Percentiles rank a stretch among this genome's conserved stretches.
Conservation (phyloP, 2,113 vertebrate genomes). For the Solea senegalensis region DNA sequence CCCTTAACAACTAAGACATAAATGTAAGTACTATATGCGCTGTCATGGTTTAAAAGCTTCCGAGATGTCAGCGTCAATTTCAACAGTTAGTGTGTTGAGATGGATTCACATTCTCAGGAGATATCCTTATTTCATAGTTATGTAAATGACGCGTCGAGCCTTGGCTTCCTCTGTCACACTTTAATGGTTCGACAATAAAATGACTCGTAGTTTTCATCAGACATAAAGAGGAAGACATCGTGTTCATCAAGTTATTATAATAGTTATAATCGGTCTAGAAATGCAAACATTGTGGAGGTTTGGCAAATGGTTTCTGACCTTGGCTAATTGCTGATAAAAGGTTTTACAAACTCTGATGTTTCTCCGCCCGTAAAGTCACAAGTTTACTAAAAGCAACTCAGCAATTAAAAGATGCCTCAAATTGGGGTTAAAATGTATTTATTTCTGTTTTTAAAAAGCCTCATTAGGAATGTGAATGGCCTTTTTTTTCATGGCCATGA, state of each 20-base stretch:
- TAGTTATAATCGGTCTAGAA: neutral
- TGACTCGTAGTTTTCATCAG: slow-evolving; percentile 17
- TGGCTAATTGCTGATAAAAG: no score
- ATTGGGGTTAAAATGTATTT: no score
- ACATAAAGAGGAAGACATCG: neutral
- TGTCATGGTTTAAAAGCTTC: slow-evolving; percentile 6
- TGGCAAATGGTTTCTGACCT: no score
- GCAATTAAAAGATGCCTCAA: no score
- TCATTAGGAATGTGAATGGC: no score
- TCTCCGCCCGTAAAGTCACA: no score
- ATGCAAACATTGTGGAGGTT: neutral
- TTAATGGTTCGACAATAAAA: slow-evolving; percentile 24
- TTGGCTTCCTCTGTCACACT: slow-evolving; percentile 11
- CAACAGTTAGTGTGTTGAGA: neutral
- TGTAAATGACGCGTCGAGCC: slow-evolving; percentile 43
- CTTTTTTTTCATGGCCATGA: no score
- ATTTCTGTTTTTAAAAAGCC: no score
- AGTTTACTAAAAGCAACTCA: no score
- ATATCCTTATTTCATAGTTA: slow-evolving; percentile 38
- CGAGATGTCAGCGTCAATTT: slow-evolving; percentile 16
- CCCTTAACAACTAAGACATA: slow-evolving; percentile 1
- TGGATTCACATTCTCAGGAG: slow-evolving; percentile 46
- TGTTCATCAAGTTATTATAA: neutral
- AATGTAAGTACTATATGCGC: neutral
- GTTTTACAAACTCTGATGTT: no score